Base-by-base conservation (phyloP, 1,140 invertebrate genomes). In the Heliconius eleuchia region DNA sequence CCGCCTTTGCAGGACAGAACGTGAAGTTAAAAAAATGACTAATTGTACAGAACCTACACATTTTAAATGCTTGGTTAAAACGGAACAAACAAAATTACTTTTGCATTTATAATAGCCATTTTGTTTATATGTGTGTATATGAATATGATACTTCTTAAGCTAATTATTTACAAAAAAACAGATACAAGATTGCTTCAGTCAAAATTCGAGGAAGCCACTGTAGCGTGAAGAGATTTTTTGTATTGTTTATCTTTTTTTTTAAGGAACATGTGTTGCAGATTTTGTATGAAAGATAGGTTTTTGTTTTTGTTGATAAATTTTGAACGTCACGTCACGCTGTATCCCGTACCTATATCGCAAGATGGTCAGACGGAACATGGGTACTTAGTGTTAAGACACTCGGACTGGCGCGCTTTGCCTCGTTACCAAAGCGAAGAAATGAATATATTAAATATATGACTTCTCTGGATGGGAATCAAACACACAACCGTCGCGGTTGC, bases 131-230 rank as follows among this genome's bases (percentile, higher is more conserved):
- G 30, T 30, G 30, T 30, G 30, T 30, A 30, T 30, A 66, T 66
- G 23, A 66, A 13, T 30, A 6, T 30, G 5, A 27, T 66, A 30
- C 27, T 11, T 30, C n/a, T 66, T 0, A 66, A 13, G 60, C 27
- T 66, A 66, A 66, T 66, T 66, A 13, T 66, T 11, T 30, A 66
- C 11, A 37, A 66, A 30, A 66, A 66, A 60, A 30, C 11, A 27
- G 60, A 18, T 6, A 66, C 60, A 66, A 27, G 60, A 30, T 1
- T 66, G 23, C 60, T 66, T 66, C 60, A 66, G 60, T 1, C 27
- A 66, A 66, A 66, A 66, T 66, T 66, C 60, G 60, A 66, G 60
- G 60, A 66, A 66, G 27, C 3, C 27, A 30, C 60, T 30, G 60
- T 30, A 27, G 60, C 27, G 60, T 30, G 60, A 66, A 66, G 27